phyloP scores from a whole-genome alignment of 1,140 invertebrate species.

The Drosophila bipectinata region DNA sequence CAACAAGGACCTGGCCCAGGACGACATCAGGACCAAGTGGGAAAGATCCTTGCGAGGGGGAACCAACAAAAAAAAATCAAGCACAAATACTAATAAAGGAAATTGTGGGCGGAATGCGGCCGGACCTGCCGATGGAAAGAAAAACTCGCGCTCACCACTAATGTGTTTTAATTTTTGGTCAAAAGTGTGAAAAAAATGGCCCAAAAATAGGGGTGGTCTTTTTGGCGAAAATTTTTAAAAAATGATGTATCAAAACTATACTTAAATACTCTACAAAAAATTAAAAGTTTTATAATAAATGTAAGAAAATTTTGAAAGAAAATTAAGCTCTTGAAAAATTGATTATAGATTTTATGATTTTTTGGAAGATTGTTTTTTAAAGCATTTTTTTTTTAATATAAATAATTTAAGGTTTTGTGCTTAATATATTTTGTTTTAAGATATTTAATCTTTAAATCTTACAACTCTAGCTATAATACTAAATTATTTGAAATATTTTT shows the following conservation, averaged over 20 bases:
- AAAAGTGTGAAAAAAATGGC: conserved; percentile 28
- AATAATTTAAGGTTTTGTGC: no score
- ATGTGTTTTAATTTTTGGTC: conserved; percentile 65
- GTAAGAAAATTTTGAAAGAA: no score
- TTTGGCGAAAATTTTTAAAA: neutral
- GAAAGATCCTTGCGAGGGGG: conserved; percentile 1
- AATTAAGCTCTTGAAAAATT: no score
- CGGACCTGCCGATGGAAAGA: conserved; percentile 9
- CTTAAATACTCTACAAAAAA: neutral
- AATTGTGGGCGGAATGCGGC: conserved; percentile 9
- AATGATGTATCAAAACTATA: no score
- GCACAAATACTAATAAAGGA: conserved; percentile 57
- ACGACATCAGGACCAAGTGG: conserved; percentile 3
- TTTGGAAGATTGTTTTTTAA: no score
- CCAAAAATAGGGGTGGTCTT: neutral
- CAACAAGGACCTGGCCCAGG: conserved; percentile 24
- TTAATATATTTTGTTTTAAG: no score
- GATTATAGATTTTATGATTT: no score
- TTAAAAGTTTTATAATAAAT: neutral
- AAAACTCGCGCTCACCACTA: conserved; percentile 60
- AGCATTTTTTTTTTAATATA: no score
- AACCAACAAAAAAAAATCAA: conserved; percentile 1
- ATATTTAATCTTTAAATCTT: neutral
- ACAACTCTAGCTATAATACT: conserved; percentile 1
- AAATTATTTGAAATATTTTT: conserved; percentile 8